Evolutionary conservation across 2,797 vertebrate genomes (phyloP).

Genomic region (Yasuhikotakia modesta): DNA sequence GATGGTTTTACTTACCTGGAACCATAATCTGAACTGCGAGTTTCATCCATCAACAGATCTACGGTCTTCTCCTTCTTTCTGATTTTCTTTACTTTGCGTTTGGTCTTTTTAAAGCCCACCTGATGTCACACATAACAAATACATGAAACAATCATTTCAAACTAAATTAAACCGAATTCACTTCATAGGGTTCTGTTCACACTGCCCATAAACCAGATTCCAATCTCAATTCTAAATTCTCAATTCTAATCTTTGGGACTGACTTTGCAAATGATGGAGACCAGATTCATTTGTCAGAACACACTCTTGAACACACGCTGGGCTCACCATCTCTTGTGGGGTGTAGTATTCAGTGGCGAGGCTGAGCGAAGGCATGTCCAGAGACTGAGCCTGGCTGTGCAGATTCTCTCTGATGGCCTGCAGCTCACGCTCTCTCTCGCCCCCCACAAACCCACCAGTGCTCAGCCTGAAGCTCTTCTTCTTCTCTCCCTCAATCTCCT

Average conservation of each 20-base stretch:
- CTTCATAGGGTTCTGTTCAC: neutral
- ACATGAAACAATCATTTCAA: neutral
- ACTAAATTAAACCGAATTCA: neutral
- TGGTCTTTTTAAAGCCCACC: conserved; percentile 88
- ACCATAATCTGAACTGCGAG: conserved; percentile 81
- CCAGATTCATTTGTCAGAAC: neutral
- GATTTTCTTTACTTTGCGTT: conserved; percentile 84
- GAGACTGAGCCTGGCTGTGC: conserved; percentile 81
- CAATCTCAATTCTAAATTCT: neutral
- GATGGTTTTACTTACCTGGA: conserved; percentile 73
- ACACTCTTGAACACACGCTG: neutral
- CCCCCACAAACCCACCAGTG: conserved; percentile 79
- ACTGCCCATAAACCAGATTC: neutral
- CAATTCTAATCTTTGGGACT: neutral
- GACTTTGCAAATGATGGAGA: neutral
- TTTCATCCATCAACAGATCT: conserved; percentile 73
- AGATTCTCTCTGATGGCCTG: conserved; percentile 82
- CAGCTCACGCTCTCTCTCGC: conserved; percentile 84
- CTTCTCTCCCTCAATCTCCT: conserved; percentile 91
- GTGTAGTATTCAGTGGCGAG: conserved; percentile 89
- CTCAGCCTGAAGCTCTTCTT: conserved; percentile 86
- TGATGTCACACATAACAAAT: conserved; percentile 23
- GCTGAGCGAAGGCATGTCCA: conserved; percentile 76
- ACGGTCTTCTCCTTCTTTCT: conserved; percentile 84
- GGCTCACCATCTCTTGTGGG: conserved; percentile 85